Base-by-base conservation (phyloP, 2,113 vertebrate genomes). In the Bufo bufo region DNA sequence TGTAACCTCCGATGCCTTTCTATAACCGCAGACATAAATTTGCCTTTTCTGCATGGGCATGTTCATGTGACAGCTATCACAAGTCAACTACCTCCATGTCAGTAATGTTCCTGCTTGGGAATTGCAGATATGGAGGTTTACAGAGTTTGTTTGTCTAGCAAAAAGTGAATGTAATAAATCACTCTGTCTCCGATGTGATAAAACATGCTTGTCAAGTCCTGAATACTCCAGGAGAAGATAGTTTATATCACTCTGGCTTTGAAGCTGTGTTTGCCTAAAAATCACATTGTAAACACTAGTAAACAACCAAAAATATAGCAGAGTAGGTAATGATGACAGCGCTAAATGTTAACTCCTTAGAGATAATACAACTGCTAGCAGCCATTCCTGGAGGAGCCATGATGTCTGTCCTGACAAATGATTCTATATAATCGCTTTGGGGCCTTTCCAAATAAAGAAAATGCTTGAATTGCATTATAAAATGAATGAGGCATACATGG, bases 261-360 rank as follows among this genome's bases (percentile, higher is more conserved):
- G 81, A 82, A 82, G 81, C 81, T 66, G 61, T 52, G 81, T 83
- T 83, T 83, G 81, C 61, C 81, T 83, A 83, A 83, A 61, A 83
- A 83, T 83, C 81, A 83, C 81, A 83, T 83, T 83, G 81, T 83
- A 83, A 83, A 83, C 81, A 49, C 47, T 83, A 83, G 81, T 83
- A 83, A 83, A 83, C 81, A 83, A 83, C 11, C 81, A 9, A 23
- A 83, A 65, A 83, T 83, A 59, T 47, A 69, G 81, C 61, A 83
- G 81, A 83, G 81, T 50, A 83, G 61, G 61, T 66, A 83, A 83
- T 66, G 61, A 83, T 83, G 81, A 50, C 80, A 23, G 61, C n/a
- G 45, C 61, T 83, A 83, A 69, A 83, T 83, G 81, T 83, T 83
- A 69, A 83, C 81, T 83, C 81, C 81, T 83, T 66, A 3, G 81